Evolutionary conservation across 2,888 invertebrate genomes (phyloP).

Genomic region (Cremastinae sp.): DNA sequence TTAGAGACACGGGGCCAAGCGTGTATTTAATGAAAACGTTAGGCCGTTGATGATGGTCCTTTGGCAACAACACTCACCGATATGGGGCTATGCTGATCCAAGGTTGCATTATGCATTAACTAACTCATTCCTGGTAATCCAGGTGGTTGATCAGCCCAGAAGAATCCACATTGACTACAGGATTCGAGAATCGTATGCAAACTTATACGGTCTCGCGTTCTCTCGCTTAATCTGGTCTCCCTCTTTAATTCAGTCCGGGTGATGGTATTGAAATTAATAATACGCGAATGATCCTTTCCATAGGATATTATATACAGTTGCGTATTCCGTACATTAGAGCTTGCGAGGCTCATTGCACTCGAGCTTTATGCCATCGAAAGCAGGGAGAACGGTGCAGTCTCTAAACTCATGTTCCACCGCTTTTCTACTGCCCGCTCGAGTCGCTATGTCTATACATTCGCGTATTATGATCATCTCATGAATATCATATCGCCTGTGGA

Average conservation of each 20-base stretch:
- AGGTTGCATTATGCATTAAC: constrained; percentile 50
- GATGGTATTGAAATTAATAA: constrained; percentile 59
- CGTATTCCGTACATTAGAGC: constrained; percentile 37
- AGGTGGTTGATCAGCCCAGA: constrained; percentile 47
- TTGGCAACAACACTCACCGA: constrained; percentile 10
- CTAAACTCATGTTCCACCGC: constrained; percentile 21
- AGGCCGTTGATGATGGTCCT: constrained; percentile 16
- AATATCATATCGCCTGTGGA: constrained; percentile 57
- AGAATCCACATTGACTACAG: constrained; percentile 36
- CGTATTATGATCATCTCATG: constrained; percentile 57
- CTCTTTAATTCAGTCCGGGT: constrained; percentile 9
- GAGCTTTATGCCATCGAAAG: constrained; percentile 15
- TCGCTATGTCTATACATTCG: not conserved
- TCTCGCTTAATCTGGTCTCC: constrained; percentile 21
- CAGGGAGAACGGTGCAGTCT: constrained; percentile 11
- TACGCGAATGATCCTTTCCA: constrained; percentile 20
- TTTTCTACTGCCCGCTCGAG: not conserved
- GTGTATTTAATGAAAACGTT: constrained; percentile 8
- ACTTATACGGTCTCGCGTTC: not conserved
- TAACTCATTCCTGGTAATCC: constrained; percentile 45
- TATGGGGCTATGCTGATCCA: constrained; percentile 40
- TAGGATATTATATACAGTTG: not conserved
- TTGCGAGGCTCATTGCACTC: constrained; percentile 33
- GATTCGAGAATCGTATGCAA: not conserved
- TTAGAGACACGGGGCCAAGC: constrained; percentile 13